Evolutionary conservation across 92 coral and sea anemone genomes (phyloP), one percentile per base, ranked within the genome.

Genomic region (Palythoa grandis): DNA sequence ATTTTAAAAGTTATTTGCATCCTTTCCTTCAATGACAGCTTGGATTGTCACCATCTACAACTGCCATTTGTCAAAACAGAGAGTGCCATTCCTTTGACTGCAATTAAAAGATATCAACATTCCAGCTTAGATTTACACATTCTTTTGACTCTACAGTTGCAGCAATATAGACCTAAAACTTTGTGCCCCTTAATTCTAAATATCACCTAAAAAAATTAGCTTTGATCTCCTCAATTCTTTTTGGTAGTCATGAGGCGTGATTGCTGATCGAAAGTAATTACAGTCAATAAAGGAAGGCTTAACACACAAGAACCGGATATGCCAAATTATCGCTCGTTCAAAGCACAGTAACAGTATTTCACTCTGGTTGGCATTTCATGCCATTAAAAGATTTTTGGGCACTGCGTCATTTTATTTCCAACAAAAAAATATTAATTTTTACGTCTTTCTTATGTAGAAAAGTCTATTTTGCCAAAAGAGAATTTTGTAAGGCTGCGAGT

Each of bases 251-350:
- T 20, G 47, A 80, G 85, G 85, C 85, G 85, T 80, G 85, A 80
- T 80, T 80, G 60, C 66, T 43, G 74, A 65, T 66, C 85, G 11
- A 80, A 38, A 63, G 54, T 80, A 80, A 80, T 80, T 63, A 67
- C 47, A 66, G 20, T 80, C 85, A 80, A 80, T 80, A 80, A 52
- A 80, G 85, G 85, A 80, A 80, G 57, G 43, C 47, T 80, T 66
- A 66, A 47, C 3, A 80, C 85, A 80, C 84, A 66, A 43, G 3
- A 65, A 80, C 85, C 85, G 85, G 85, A 80, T 80, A 24, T 80
- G 70, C 85, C 85, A 80, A 80, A 80, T 80, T 80, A 80, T 63
- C 85, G 85, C 85, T 80, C 61, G 40, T 80, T 80, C 47, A 68
- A 24, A 80, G 47, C 85, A 80, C 29, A 68, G 57, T 80, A 65